These are phyloP conservation scores for Sardina pilchardus DNA, from an alignment of 2,113 vertebrate genomes.

Conservation along the genomic window DNA sequence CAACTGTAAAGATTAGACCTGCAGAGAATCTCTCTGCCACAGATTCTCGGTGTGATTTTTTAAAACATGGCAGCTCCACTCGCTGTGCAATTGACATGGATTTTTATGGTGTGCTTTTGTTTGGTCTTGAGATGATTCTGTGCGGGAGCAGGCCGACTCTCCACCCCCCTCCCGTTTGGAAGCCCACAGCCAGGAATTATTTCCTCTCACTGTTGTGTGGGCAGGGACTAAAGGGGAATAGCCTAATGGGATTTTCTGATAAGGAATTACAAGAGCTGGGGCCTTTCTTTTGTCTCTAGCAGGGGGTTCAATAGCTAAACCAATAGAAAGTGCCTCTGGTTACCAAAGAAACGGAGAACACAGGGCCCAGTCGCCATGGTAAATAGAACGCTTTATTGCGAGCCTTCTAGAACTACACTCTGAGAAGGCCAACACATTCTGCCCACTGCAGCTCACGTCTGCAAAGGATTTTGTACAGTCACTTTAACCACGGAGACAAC, in stretches of 20 bases:
- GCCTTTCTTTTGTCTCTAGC: conserved; percentile 91
- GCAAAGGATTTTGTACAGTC: not conserved
- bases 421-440: conserved; percentile 80
- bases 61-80: not conserved
- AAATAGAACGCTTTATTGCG: conserved; percentile 87
- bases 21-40: not conserved
- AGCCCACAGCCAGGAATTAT: conserved; percentile 50
- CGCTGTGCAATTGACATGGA: not conserved
- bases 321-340: conserved; percentile 85
- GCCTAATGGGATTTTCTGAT: conserved; percentile 75
- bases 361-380: conserved; percentile 89
- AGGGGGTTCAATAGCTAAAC: conserved; percentile 89
- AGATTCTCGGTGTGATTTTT: conserved; percentile 8
- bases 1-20: conserved; percentile 9
- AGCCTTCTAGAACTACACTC: conserved; percentile 80
- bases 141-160: not conserved
- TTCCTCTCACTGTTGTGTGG: conserved; percentile 69
- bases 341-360: conserved; percentile 78
- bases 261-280: conserved; percentile 72
- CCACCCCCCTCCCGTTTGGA: conserved; percentile 8
- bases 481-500: not conserved
- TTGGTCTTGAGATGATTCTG: not conserved
- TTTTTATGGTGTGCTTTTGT: conserved; percentile 10
- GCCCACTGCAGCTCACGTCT: conserved; percentile 54
- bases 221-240: conserved; percentile 59